Percentiles rank a stretch among this genome's conserved stretches.
These are phyloP conservation scores for Cnemophilus loriae DNA, from an alignment of 2,113 vertebrate genomes.

Conservation along the genomic window DNA sequence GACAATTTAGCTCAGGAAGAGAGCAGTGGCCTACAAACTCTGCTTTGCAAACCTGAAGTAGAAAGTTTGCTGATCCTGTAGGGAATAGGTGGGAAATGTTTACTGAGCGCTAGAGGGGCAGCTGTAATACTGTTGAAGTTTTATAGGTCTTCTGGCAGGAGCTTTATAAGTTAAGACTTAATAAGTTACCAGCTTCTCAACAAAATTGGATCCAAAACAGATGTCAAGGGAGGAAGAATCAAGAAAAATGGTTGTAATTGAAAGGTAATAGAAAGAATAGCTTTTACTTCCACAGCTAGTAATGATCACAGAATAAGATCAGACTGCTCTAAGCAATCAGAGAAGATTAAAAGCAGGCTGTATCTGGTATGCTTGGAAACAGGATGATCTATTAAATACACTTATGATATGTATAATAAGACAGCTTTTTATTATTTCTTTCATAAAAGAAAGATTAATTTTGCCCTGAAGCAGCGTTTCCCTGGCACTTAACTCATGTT, in stretches of 20 bases:
- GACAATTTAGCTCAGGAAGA: neutral
- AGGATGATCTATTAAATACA: neutral
- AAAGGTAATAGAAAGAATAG: neutral
- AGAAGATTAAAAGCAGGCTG: conserved; percentile 9
- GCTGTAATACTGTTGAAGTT: neutral
- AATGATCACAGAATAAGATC: neutral
- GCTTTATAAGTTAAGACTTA: neutral
- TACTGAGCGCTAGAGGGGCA: neutral
- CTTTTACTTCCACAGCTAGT: conserved; percentile 12
- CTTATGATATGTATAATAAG: neutral
- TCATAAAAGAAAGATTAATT: conserved; percentile 1
- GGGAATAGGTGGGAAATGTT: neutral
- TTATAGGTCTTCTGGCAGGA: neutral
- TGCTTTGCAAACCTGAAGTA: neutral
- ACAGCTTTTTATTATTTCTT: conserved; percentile 18
- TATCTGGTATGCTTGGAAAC: neutral
- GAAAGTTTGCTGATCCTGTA: neutral
- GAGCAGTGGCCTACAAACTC: neutral
- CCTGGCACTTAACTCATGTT: neutral
- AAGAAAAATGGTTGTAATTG: conserved; percentile 31
- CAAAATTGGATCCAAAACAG: neutral
- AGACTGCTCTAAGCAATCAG: neutral
- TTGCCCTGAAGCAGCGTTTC: neutral
- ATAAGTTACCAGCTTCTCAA: neutral
- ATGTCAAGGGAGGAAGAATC: neutral